Evolutionary conservation across 2,797 vertebrate genomes (phyloP).

Genomic region (Chelon auratus): DNA sequence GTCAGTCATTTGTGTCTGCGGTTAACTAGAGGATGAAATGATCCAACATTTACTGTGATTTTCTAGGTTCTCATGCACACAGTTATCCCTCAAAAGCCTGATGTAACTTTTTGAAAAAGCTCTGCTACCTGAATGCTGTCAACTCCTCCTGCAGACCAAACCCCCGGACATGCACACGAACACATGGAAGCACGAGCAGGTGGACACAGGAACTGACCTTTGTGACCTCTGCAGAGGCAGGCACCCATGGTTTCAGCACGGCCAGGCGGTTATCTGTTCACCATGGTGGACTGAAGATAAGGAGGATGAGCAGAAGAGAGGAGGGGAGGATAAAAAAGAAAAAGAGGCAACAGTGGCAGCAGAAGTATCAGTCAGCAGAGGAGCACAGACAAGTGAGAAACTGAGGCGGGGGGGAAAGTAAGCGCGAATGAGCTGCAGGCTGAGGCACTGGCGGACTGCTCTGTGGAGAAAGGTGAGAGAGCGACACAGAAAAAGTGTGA

Average conservation of each 20-base stretch:
- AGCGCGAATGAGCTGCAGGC: constrained; percentile 47
- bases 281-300: constrained; percentile 76
- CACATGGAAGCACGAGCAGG: constrained; percentile 31
- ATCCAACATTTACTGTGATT: not conserved
- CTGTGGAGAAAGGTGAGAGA: constrained; percentile 68
- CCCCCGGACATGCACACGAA: constrained; percentile 8
- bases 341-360: constrained; percentile 13
- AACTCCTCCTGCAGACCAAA: constrained; percentile 12
- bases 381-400: constrained; percentile 45
- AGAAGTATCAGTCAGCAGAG: constrained; percentile 42
- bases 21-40: constrained; percentile 7
- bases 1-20: not conserved
- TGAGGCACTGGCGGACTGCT: constrained; percentile 71
- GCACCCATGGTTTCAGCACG: constrained; percentile 82
- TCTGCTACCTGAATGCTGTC: not conserved
- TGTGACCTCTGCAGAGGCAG: constrained; percentile 88
- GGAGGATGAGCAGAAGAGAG: constrained; percentile 44
- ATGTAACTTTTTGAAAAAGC: constrained; percentile 39
- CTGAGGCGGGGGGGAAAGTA: constrained; percentile 30
- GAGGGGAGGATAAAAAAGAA: constrained; percentile 20
- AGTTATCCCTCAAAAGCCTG: not conserved
- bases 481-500: constrained; percentile 49
- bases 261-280: constrained; percentile 83
- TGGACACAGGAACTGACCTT: constrained; percentile 83
- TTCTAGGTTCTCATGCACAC: not conserved